Base-by-base conservation (phyloP, 2,797 vertebrate species). In the Chaunax sp. region DNA sequence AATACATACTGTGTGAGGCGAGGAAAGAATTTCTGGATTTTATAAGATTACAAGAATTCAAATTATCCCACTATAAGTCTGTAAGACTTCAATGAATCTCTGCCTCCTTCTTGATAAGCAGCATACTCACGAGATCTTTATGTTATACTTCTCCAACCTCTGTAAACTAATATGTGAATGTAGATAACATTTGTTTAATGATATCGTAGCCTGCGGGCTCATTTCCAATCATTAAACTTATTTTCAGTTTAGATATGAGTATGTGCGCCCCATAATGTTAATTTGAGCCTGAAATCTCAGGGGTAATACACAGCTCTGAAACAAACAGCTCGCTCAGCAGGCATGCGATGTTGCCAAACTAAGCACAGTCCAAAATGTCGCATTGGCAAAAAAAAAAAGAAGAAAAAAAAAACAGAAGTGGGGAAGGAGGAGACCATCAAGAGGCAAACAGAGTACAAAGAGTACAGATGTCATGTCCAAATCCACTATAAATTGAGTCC, bases 351-450 rank as follows among this genome's bases (percentile, higher is more conserved):
- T 77, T 87, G 84, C 84, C 84, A 90, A 88, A 90, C 83, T 82
- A 87, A 89, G 88, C 89, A 89, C 71, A 78, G 86, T 89, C 88
- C 80, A 87, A 90, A 91, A 90, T 87, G 90, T 90, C 57, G 83
- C 83, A 86, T 75, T 83, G 80, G 82, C 82, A 87, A 85, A 81
- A 85, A 85, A 69, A 67, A 61, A 75, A 62, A 23, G 2, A 23
- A 22, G 4, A 85, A 79, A 82, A 83, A 60, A 61, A 64, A 82
- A 83, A 60, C 59, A 64, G 72, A 67, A 71, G 80, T 78, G 65
- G 60, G 76, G 81, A 86, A 81, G 79, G 58, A 74, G 73, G 79
- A 77, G 74, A 79, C 38, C 50, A 26, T 78, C 78, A 86, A 57
- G 64, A 83, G 72, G 78, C 64, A 51, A 68, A 79, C 52, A 72